These are phyloP conservation scores for Pangasius macronema DNA, from an alignment of 2,797 vertebrate species.

Conservation along the genomic window DNA sequence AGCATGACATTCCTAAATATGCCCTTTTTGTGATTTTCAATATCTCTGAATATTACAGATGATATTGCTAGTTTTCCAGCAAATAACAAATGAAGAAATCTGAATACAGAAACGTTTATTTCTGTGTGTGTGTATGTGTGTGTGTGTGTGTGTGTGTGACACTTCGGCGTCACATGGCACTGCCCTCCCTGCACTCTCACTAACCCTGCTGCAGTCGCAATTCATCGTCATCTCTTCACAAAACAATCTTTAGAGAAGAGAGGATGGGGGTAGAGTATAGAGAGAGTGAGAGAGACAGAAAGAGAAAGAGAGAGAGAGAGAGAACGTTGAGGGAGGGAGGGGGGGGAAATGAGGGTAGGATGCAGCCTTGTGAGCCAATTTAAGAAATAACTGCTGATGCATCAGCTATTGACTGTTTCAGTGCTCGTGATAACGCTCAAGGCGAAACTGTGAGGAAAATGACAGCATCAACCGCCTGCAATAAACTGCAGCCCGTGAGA, in stretches of 20 bases:
- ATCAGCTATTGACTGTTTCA: constrained; percentile 96
- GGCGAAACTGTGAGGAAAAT: constrained; percentile 94
- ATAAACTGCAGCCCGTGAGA: constrained; percentile 94
- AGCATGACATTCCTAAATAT: constrained; percentile 26
- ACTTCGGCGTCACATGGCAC: constrained; percentile 38
- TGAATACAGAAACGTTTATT: constrained; percentile 17
- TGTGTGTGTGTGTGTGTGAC: constrained; percentile 19
- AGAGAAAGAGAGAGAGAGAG: constrained; percentile 57
- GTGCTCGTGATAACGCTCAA: constrained; percentile 91
- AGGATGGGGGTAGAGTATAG: constrained; percentile 59
- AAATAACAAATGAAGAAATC: constrained; percentile 21
- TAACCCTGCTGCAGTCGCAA: constrained; percentile 78
- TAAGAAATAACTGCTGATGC: constrained; percentile 97
- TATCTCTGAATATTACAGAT: not conserved
- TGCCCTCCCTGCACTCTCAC: constrained; percentile 69
- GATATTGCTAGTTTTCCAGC: constrained; percentile 4
- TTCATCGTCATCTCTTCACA: constrained; percentile 83
- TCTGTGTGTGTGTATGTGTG: not conserved
- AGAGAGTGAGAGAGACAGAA: constrained; percentile 42
- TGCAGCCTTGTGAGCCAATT: constrained; percentile 93
- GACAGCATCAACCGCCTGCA: constrained; percentile 94
- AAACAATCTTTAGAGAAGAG: constrained; percentile 81
- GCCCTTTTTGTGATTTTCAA: constrained; percentile 9
- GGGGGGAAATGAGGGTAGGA: constrained; percentile 73
- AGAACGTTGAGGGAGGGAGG: constrained; percentile 55